Evolutionary conservation across 2,113 vertebrate species (phyloP), one percentile per base, ranked within the genome.

Genomic region (Phylloscopus whistleri): DNA sequence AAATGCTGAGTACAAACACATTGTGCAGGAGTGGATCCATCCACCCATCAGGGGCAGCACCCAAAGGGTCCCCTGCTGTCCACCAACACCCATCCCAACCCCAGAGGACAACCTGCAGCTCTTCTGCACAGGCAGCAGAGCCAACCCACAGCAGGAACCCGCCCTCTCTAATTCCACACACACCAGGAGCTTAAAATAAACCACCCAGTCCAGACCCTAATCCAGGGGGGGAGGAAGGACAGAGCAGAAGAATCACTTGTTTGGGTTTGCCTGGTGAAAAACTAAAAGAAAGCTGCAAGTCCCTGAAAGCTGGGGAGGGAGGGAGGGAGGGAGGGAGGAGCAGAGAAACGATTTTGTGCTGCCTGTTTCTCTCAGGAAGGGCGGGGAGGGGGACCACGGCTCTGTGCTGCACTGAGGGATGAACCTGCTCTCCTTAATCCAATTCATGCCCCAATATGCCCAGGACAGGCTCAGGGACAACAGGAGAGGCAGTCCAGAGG

Each of bases 371-470:
- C n/a, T 52, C 0, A 1, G 88, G 82, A 70, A 84, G 27, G 1
- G 0, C 4, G 3, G 51, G 73, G 53, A 94, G 64, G 11, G 53
- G 56, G 44, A 55, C 80, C 55, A 9, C 11, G 12, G 16, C 72
- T 80, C 63, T 4, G 2, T 6, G 28, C 10, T 82, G 67, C 90
- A 49, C 83, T 48, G 16, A 81, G 44, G 83, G 80, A 94, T 94
- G 87, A 93, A 87, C 52, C 84, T 85, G 53, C 56, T 89, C 88
- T 27, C 64, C 12, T 66, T 90, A 95, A 95, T 90, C 81, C 92
- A 92, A 94, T 97, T 92, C 93, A 69, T n/a, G 13, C 77, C 88
- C 84, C 87, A 55, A 46, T 41, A 20, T 27, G 28, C 26, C 67
- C 52, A 81, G 89, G 83, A 91, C 35, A 41, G 63, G 86, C 76